Evolutionary conservation across 2,888 invertebrate genomes (phyloP), one percentile per base, ranked within the genome.

Genomic region (Agriopis marginaria): DNA sequence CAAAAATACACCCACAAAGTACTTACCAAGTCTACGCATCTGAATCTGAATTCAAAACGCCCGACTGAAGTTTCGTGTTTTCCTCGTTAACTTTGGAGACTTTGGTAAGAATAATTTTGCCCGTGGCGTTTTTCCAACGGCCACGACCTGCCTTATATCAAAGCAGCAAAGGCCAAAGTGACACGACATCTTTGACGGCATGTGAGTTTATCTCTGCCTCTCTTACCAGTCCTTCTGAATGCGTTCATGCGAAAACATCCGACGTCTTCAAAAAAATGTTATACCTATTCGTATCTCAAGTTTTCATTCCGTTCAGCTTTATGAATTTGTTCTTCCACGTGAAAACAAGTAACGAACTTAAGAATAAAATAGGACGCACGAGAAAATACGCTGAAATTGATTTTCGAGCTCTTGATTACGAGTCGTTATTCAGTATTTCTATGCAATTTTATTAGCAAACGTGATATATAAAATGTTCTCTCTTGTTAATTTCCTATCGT

Each of bases 31-130:
- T 74, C 77, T 77, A 79, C 78, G 78, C 79, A 58, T 58, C 45
- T 47, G 58, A 81, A 80, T 76, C 80, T 76, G 82, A 75, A 84
- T 83, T 82, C 76, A 74, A 81, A 83, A 82, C 75, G 81, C 83
- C 86, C 79, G 82, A 82, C 83, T 82, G 79, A 87, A 88, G 82
- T 86, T 88, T 83, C 82, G 84, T 84, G 82, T 87, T 87, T 84
- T 80, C 85, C 86, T 89, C 87, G 87, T 89, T 88, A 89, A 84
- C 84, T 84, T 78, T 77, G 68, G 76, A 78, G 80, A 82, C 77
- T 82, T 82, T 78, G 77, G 79, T 77, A 82, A 83, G 82, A 82
- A 82, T 84, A 81, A 86, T 84, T 84, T 80, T 77, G 76, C 81
- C 75, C 69, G 54, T 60, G 74, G 79, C 78, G 68, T 73, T 78